Conservation (phyloP, 2,113 vertebrate genomes). For the Drymodes brunneopygia region DNA sequence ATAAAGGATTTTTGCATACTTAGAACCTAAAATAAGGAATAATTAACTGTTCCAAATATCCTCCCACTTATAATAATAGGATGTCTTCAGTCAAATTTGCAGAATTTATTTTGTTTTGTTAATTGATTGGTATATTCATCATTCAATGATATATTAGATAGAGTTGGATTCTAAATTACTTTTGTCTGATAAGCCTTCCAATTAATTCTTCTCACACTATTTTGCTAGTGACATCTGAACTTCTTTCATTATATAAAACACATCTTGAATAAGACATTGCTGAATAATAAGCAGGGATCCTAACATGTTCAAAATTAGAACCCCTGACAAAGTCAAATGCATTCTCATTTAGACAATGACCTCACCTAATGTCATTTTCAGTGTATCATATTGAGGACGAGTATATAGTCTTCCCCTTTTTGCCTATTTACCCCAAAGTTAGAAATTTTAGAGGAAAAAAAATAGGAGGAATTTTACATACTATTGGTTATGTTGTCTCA, state of each 20-base stretch:
- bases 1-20: slow-evolving; percentile 63
- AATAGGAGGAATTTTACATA: not conserved
- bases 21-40: slow-evolving; percentile 71
- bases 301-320: slow-evolving; percentile 73
- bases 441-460: slow-evolving; percentile 6
- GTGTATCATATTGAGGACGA: slow-evolving; percentile 49
- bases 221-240: slow-evolving; percentile 83
- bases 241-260: slow-evolving; percentile 82
- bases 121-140: slow-evolving; percentile 88
- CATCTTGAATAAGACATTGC: slow-evolving; percentile 74
- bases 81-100: slow-evolving; percentile 85
- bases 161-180: slow-evolving; percentile 85
- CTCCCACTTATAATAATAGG: slow-evolving; percentile 85
- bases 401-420: not conserved
- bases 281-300: slow-evolving; percentile 76
- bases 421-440: not conserved
- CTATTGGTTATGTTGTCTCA: not conserved
- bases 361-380: slow-evolving; percentile 68
- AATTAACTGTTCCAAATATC: slow-evolving; percentile 87
- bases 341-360: slow-evolving; percentile 73
- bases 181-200: slow-evolving; percentile 83
- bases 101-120: slow-evolving; percentile 89
- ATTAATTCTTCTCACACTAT: slow-evolving; percentile 89
- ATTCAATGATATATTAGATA: slow-evolving; percentile 82
- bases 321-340: slow-evolving; percentile 71